Base-by-base conservation (phyloP, 2,888 invertebrate genomes). In the Eueremaeus valkanovi region DNA sequence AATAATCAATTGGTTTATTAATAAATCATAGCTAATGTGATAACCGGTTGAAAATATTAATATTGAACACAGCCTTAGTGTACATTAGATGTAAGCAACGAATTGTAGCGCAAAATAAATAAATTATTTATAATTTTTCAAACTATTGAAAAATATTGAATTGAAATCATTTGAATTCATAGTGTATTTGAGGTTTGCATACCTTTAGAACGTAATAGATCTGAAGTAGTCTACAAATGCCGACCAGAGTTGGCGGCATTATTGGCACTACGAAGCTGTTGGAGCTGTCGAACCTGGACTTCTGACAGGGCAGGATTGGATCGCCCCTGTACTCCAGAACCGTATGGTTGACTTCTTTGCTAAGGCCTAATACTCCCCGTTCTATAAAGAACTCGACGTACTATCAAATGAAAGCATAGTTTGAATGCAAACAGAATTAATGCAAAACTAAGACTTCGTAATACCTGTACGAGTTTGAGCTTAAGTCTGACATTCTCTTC, bases 341-440 rank as follows among this genome's bases (percentile, higher is more conserved):
- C 33, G 88, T 85, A 81, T 89, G 90, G 79, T 87, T 87, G 66
- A 88, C 82, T 80, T 89, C 89, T 81, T 90, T 90, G 80, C 87
- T 89, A 75, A 90, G 87, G 0, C 90, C 90, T 74, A 90, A 83
- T 11, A 90, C 90, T 29, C 89, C 90, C 79, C 90, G 86, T 82
- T 90, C 90, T 79, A 91, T 90, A 82, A 89, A 89, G 82, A 89
- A 90, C 82, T 90, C 90, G 76, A 90, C 89, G 81, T 89, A 87
- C 88, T 91, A 86, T 68, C 85, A 80, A 76, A 58, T 36, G 1
- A n/a, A 68, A 21, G 33, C 11, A 51, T 45, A 40, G 33, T 55
- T 55, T 11, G 21, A 29, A 16, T 36, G 33, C 16, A 73, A 51
- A 45, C 33, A 51, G 36, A 31, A 11, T 78, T 51, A 0, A 16